Conservation (phyloP, 2,888 invertebrate species). For the Heteropelma amictum region DNA sequence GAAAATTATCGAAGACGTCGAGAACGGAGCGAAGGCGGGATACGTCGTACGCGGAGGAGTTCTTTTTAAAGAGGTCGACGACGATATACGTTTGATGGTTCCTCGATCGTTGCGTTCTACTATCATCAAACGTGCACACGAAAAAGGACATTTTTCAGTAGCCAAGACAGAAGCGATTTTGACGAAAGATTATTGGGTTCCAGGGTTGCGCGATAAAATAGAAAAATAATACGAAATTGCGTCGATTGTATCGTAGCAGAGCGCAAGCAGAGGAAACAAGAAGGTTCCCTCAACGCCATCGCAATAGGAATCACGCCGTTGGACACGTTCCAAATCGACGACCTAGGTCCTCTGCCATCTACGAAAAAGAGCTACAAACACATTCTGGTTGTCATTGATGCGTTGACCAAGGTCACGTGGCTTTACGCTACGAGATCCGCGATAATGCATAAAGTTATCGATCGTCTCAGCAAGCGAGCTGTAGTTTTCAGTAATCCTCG, state of each 20-base stretch:
- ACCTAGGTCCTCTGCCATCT: neutral
- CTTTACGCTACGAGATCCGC: conserved; percentile 66
- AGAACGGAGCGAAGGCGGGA: no score
- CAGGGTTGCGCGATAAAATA: neutral
- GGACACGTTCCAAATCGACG: neutral
- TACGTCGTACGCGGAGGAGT: no score
- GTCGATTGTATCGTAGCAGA: neutral
- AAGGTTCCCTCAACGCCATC: neutral
- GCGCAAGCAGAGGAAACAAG: neutral
- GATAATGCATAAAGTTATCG: conserved; percentile 52
- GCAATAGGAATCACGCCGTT: neutral
- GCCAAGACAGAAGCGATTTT: no score
- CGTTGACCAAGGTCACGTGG: conserved; percentile 67
- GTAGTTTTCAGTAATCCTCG: conserved; percentile 46
- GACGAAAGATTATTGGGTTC: neutral
- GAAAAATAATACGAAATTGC: neutral
- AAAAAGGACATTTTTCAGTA: no score
- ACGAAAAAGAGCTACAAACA: neutral
- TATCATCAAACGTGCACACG: no score
- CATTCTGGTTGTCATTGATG: conserved; percentile 66
- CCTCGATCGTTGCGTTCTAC: no score
- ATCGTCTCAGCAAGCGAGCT: conserved; percentile 29
- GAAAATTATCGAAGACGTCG: no score
- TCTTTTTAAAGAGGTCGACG: no score
- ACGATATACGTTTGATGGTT: no score